Evolutionary conservation across 23 tunicate genomes (phyloP).

Genomic region (Corella eumyota): DNA sequence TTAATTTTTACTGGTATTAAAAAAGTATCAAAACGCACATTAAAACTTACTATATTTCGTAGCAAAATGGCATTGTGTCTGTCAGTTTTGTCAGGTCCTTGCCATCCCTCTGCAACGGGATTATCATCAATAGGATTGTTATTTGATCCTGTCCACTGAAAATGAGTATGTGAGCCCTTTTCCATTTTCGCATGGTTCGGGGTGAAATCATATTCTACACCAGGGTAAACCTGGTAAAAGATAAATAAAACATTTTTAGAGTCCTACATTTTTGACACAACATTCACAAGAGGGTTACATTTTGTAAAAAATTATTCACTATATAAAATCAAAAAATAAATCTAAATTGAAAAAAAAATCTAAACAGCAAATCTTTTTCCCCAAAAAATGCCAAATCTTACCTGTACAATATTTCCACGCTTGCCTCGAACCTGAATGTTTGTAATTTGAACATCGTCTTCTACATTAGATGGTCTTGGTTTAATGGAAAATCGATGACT

Average conservation of each 20-base stretch:
- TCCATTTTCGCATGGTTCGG: slow-evolving; percentile 14
- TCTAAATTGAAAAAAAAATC: too few species aligned
- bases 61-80: slow-evolving; percentile 18
- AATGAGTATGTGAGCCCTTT: slow-evolving; percentile 1
- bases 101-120: slow-evolving; percentile 20
- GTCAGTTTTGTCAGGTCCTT: slow-evolving; percentile 27
- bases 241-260: neutral
- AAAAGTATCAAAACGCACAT: too few species aligned
- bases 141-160: slow-evolving; percentile 60
- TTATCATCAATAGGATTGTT: slow-evolving; percentile 14
- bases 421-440: slow-evolving; percentile 19
- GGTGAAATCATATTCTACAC: slow-evolving; percentile 29
- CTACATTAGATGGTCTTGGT: neutral
- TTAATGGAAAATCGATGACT: slow-evolving; percentile 9
- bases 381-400: neutral
- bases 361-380: too few species aligned
- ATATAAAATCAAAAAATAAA: too few species aligned
- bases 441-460: neutral
- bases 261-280: too few species aligned
- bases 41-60: slow-evolving; percentile 3
- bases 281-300: too few species aligned
- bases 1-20: too few species aligned
- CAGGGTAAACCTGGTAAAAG: slow-evolving; percentile 29
- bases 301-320: too few species aligned
- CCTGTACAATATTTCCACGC: slow-evolving; percentile 31